Evolutionary conservation across 2,888 invertebrate species (phyloP), one percentile per base, ranked within the genome.

Genomic region (Stenchaetothrips biformis): DNA sequence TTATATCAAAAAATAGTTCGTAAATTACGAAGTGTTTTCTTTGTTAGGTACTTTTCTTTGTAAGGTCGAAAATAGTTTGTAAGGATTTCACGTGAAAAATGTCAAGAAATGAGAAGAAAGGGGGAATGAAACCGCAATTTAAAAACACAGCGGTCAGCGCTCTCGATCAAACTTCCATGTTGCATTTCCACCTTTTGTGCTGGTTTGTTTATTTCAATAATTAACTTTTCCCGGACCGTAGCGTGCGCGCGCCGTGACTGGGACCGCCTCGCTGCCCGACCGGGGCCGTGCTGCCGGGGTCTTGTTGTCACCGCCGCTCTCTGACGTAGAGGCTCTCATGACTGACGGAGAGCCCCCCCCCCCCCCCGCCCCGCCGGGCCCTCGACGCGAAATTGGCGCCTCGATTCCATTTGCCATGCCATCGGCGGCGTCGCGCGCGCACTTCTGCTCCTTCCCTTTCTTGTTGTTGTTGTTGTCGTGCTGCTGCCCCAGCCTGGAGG

Each of bases 361-460:
- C 37, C 37, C 2, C 37, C 37, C 37, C 37, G 37, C 37, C 37
- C 37, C 37, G 37, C 37, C 53, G 53, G 13, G 53, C 53, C 53
- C 67, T 74, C 25, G 67, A 74, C 67, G 67, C 67, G 67, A 25
- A 74, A 74, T 74, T 74, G 67, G 67, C 67, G 67, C 67, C 67
- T 25, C 21, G 25, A 74, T 74, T 74, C 67, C 67, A 74, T 74
- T 74, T 74, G 67, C 67, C 9, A 53, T 53, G 53, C 16, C 53
- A 18, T 53, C 53, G 37, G 4, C 37, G 37, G 37, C 1, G 37
- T 37, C 37, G 37, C 37, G 37, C 53, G 53, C 37, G 37, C 37
- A 37, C 37, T 37, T 53, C 53, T 18, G 18, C 4, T 18, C 53
- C 13, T 9, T 13, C 53, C 53, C 13, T 13, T 53, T 13, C 53